phyloP scores from a whole-genome alignment of 2,797 vertebrate genomes.

The Melanotaenia nigrans region DNA sequence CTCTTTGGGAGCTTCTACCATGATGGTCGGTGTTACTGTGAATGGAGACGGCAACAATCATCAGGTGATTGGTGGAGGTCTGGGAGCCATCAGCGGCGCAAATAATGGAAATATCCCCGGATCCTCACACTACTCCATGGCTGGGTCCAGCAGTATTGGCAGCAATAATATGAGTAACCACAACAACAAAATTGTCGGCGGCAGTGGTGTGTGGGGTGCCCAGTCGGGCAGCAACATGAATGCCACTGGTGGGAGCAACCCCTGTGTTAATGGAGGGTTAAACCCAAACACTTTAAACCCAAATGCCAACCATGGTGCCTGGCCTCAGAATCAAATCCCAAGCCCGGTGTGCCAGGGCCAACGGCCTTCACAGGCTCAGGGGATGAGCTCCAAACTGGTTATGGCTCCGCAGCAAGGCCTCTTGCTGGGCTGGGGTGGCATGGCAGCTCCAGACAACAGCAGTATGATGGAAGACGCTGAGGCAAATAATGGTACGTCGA shows the following conservation, averaged over 20 bases:
- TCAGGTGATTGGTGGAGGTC: conserved; percentile 72
- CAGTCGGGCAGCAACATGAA: conserved; percentile 75
- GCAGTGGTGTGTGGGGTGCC: conserved; percentile 88
- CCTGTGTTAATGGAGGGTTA: conserved; percentile 91
- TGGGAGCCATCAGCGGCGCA: conserved; percentile 78
- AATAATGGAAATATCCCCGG: conserved; percentile 82
- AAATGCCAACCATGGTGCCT: conserved; percentile 96
- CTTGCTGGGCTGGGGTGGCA: conserved; percentile 89
- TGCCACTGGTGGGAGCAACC: conserved; percentile 70
- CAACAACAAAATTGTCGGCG: conserved; percentile 82
- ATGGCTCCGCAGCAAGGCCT: conserved; percentile 86
- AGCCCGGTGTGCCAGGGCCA: conserved; percentile 87
- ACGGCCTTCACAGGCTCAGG: conserved; percentile 89
- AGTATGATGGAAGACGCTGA: conserved; percentile 86
- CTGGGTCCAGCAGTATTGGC: conserved; percentile 80
- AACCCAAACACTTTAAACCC: conserved; percentile 96
- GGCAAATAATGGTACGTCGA: conserved; percentile 91
- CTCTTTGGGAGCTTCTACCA: conserved; percentile 60
- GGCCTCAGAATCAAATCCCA: conserved; percentile 85
- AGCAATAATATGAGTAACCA: conserved; percentile 94
- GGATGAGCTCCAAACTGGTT: conserved; percentile 88
- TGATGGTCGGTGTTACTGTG: conserved; percentile 70
- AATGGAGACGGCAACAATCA: conserved; percentile 77
- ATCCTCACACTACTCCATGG: conserved; percentile 78
- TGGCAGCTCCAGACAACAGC: conserved; percentile 86